A percentile compares a stretch with the other conserved stretches of the same genome.
Conservation (phyloP, 1,140 invertebrate genomes). For the Apis dorsata region DNA sequence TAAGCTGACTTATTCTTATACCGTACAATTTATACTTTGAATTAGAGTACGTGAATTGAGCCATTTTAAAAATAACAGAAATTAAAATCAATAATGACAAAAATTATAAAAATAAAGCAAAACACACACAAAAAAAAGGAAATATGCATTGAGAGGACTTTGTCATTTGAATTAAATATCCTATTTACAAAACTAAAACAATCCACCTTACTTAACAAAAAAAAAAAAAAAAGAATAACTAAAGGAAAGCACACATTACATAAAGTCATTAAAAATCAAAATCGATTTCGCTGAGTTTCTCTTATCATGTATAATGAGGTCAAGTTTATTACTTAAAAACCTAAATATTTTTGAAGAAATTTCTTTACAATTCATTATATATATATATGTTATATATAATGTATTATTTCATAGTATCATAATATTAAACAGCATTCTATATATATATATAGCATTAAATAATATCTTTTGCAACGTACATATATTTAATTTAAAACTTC, state of each 20-base stretch:
- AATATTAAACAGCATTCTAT: neutral
- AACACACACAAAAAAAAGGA: neutral
- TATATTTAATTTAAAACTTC: neutral
- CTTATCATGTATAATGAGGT: neutral
- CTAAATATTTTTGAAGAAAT: neutral
- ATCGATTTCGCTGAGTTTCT: neutral
- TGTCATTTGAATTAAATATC: slow-evolving; percentile 15
- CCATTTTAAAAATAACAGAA: neutral
- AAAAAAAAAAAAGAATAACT: neutral
- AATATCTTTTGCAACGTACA: neutral
- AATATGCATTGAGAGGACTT: neutral
- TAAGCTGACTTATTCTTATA: neutral
- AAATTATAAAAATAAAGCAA: neutral
- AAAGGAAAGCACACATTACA: slow-evolving; percentile 5
- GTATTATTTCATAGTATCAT: neutral
- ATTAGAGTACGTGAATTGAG: neutral
- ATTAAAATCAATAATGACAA: neutral
- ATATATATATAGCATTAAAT: neutral
- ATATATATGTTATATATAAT: neutral
- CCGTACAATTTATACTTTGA: neutral
- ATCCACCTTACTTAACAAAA: slow-evolving; percentile 1
- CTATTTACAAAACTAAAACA: slow-evolving; percentile 25
- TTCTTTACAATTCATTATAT: neutral
- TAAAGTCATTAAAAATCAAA: neutral
- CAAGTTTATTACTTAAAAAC: slow-evolving; percentile 2